A percentile compares a stretch with the other conserved stretches of the same genome.
phyloP scores from a whole-genome alignment of 1,140 invertebrate genomes.

The Psix sp. region DNA sequence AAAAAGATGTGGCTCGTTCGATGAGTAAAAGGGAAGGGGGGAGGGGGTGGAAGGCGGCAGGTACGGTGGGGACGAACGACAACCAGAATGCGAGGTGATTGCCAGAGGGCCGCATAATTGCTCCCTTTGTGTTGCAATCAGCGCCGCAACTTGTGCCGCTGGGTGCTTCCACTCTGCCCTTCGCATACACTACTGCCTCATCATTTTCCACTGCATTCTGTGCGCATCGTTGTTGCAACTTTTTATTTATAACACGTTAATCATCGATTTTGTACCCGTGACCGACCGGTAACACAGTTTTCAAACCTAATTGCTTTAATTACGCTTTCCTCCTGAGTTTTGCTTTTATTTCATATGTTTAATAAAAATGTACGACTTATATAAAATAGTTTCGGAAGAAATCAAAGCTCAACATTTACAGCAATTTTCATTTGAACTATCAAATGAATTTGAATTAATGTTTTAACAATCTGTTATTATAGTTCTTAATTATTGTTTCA shows the following conservation, averaged over 20 bases:
- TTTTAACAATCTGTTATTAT: no score
- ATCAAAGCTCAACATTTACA: no score
- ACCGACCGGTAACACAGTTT: no score
- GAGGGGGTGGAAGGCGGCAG: constrained; percentile 36
- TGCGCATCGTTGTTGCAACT: constrained; percentile 6
- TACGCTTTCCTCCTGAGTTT: no score
- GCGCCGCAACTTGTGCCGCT: constrained; percentile 74
- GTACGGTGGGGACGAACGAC: constrained; percentile 71
- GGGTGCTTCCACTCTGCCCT: constrained; percentile 64
- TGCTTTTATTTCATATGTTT: no score
- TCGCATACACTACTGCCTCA: constrained; percentile 30
- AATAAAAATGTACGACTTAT: no score
- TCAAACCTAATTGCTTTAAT: no score
- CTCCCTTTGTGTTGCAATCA: constrained; percentile 78
- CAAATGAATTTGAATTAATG: no score
- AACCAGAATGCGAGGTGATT: constrained; percentile 77
- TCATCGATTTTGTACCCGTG: no score
- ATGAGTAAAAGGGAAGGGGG: constrained; percentile 30
- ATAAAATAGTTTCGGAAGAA: no score
- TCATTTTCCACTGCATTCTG: constrained; percentile 29
- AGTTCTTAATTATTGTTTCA: no score
- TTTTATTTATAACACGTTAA: constrained; percentile 26
- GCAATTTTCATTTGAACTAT: no score
- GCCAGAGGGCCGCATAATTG: constrained; percentile 78
- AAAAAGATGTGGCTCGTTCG: constrained; percentile 70